Evolutionary conservation across 2,888 invertebrate species (phyloP).

Genomic region (Blastobasis lacticolella): DNA sequence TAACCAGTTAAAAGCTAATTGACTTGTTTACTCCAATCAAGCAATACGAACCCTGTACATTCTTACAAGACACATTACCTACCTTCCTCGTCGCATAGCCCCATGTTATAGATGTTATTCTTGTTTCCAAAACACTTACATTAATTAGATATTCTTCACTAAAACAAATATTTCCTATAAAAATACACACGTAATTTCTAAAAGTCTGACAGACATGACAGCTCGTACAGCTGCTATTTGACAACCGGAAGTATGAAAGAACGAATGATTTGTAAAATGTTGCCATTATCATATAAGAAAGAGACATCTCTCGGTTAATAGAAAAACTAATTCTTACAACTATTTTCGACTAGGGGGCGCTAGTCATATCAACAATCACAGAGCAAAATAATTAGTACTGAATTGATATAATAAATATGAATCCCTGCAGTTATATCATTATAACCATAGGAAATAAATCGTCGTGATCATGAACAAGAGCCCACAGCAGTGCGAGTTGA

Average conservation of each 20-base stretch:
- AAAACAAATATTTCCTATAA: slow-evolving; percentile 2
- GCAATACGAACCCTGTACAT: slow-evolving; percentile 10
- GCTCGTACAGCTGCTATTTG: slow-evolving; percentile 13
- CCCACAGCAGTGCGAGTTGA: too few species aligned
- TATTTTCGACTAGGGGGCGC: too few species aligned
- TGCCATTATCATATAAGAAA: slow-evolving; percentile 9
- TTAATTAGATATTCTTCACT: not conserved
- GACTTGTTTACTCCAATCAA: slow-evolving; percentile 48
- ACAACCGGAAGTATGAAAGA: slow-evolving; percentile 15
- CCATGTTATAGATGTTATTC: slow-evolving; percentile 31
- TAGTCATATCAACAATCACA: too few species aligned
- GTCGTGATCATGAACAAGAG: too few species aligned
- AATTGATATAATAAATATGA: too few species aligned
- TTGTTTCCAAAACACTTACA: not conserved
- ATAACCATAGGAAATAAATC: too few species aligned
- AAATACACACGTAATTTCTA: slow-evolving; percentile 12
- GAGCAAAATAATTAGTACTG: too few species aligned
- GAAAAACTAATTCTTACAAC: not conserved
- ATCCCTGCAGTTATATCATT: too few species aligned
- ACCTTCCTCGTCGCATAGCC: slow-evolving; percentile 61
- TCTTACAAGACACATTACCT: slow-evolving; percentile 24
- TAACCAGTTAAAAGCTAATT: slow-evolving; percentile 34
- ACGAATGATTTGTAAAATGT: slow-evolving; percentile 5
- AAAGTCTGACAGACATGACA: slow-evolving; percentile 13
- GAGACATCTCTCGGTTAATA: slow-evolving; percentile 14